Conservation (phyloP, 2,888 invertebrate genomes). For the Chirona hameri region DNA sequence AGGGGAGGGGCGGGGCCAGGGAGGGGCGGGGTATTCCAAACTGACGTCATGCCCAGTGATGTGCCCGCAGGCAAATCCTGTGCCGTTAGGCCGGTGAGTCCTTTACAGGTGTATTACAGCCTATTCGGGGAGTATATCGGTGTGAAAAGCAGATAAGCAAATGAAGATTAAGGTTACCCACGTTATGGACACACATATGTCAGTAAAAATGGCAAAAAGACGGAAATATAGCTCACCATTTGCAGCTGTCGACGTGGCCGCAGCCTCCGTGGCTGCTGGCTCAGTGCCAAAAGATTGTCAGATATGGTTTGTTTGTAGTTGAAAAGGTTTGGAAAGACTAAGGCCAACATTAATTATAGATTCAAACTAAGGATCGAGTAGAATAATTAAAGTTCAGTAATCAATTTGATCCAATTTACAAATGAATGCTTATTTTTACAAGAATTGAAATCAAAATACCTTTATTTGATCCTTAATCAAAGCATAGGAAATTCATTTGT, state of each 20-base stretch:
- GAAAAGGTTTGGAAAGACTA: background rate
- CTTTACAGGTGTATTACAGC: background rate
- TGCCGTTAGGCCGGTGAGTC: background rate
- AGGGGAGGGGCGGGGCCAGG: background rate
- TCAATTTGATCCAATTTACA: too few relatives aligned
- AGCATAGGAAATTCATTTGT: too few relatives aligned
- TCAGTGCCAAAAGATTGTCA: background rate
- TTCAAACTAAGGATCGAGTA: too few relatives aligned
- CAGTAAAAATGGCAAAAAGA: background rate
- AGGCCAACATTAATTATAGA: background rate
- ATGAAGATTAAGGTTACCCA: background rate
- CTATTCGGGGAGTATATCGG: background rate
- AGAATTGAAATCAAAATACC: too few relatives aligned
- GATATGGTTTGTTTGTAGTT: background rate
- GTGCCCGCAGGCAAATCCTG: background rate
- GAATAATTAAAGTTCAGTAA: too few relatives aligned
- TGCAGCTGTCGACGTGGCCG: constrained; percentile 9
- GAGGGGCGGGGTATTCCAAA: background rate
- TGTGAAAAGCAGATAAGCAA: background rate
- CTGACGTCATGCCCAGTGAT: constrained; percentile 1
- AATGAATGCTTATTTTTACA: too few relatives aligned
- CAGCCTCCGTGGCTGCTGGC: constrained; percentile 3
- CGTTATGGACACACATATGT: background rate
- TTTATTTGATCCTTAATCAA: too few relatives aligned
- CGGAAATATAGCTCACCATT: background rate